Evolutionary conservation across 2,888 invertebrate species (phyloP).

Genomic region (Cacoxenus indagator): DNA sequence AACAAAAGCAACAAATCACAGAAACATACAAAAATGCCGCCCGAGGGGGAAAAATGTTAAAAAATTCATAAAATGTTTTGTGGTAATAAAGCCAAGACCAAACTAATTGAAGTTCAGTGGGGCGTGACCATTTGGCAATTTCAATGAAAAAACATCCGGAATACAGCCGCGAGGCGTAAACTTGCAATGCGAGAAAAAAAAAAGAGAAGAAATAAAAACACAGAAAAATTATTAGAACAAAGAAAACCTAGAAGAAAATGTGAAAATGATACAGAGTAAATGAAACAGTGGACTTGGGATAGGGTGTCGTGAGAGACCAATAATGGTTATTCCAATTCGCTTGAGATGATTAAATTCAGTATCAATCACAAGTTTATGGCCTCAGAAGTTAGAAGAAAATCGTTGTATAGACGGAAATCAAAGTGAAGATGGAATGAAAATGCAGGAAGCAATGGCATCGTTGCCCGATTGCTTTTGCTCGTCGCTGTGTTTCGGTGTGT

Average conservation of each 20-base stretch:
- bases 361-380: conserved; percentile 64
- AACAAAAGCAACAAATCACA: not conserved
- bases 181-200: conserved; percentile 63
- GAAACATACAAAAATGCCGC: not conserved
- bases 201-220: conserved; percentile 25
- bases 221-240: conserved; percentile 18
- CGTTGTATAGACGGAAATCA: not conserved
- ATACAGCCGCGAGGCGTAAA: conserved; percentile 57
- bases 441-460: conserved; percentile 50
- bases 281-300: too few relatives aligned
- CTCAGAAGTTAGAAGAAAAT: conserved; percentile 53
- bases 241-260: conserved; percentile 5
- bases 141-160: conserved; percentile 63
- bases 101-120: conserved; percentile 61
- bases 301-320: not conserved
- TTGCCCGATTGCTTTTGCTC: conserved; percentile 58
- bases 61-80: conserved; percentile 27
- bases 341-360: conserved; percentile 63
- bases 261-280: not conserved
- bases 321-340: conserved; percentile 38
- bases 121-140: conserved; percentile 61
- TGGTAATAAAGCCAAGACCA: conserved; percentile 23
- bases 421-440: not conserved
- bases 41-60: not conserved
- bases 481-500: conserved; percentile 29